These are phyloP conservation scores for Drosophila athabasca DNA, from an alignment of 1,140 invertebrate genomes.

Conservation along the genomic window DNA sequence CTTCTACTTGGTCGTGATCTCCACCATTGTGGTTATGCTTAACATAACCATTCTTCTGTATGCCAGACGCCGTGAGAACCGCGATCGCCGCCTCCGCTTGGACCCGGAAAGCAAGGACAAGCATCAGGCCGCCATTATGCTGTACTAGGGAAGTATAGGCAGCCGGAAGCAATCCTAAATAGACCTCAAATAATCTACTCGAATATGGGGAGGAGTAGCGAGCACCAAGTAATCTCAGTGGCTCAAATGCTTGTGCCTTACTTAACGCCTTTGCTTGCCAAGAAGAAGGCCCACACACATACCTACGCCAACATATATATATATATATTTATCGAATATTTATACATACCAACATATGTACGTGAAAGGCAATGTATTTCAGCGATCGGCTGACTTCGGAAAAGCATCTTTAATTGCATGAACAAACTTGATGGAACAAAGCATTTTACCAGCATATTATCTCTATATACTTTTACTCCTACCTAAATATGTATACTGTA, in stretches of 20 bases:
- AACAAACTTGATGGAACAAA: conserved; percentile 26
- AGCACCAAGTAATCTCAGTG: conserved; percentile 60
- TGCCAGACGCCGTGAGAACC: conserved; percentile 59
- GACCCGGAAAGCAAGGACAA: conserved; percentile 75
- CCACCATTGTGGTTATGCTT: conserved; percentile 72
- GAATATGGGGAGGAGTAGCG: conserved; percentile 22
- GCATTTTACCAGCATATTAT: conserved; percentile 10
- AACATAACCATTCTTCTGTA: conserved; percentile 73
- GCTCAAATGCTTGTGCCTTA: conserved; percentile 65
- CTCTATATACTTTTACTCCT: conserved; percentile 20
- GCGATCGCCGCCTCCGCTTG: conserved; percentile 56
- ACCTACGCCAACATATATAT: conserved; percentile 1
- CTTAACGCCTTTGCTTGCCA: conserved; percentile 64
- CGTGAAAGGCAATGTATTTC: conserved; percentile 8
- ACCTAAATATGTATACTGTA: conserved; percentile 2
- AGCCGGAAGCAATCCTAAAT: conserved; percentile 20
- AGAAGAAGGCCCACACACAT: conserved; percentile 18
- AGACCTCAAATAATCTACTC: conserved; percentile 57
- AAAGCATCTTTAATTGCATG: conserved; percentile 38
- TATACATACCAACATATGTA: not conserved
- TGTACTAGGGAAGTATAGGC: conserved; percentile 56
- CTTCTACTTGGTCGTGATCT: conserved; percentile 77
- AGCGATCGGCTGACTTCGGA: conserved; percentile 31
- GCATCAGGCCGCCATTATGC: conserved; percentile 77
- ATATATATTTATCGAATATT: conserved; percentile 18